Evolutionary conservation across 2,113 vertebrate genomes (phyloP).

Genomic region (Todiramphus chloris): DNA sequence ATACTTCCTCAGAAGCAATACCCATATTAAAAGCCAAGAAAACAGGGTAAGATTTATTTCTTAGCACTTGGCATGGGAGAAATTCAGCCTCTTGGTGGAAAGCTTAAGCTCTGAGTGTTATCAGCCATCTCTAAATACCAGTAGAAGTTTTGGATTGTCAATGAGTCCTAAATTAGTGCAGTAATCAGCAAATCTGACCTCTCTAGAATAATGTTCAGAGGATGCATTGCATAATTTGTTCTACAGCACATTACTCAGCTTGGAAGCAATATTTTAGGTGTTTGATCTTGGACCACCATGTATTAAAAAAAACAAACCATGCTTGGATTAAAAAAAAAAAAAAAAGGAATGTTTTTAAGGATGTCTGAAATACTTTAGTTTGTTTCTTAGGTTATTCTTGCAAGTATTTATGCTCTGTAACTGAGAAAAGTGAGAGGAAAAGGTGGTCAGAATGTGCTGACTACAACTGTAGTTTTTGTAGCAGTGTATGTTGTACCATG

Average conservation of each 20-base stretch:
- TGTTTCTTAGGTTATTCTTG: background rate
- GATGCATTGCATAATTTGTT: background rate
- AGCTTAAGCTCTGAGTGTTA: background rate
- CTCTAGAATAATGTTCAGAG: background rate
- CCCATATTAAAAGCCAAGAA: background rate
- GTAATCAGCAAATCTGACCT: constrained; percentile 16
- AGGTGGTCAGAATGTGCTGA: background rate
- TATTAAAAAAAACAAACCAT: background rate
- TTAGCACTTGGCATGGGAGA: background rate
- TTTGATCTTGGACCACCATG: constrained; percentile 16
- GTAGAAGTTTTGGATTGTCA: background rate
- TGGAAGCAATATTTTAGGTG: background rate
- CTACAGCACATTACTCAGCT: background rate
- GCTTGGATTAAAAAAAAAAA: background rate
- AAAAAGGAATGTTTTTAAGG: background rate
- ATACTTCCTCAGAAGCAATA: constrained; percentile 26
- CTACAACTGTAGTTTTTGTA: background rate
- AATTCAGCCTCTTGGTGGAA: background rate
- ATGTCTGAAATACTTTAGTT: background rate
- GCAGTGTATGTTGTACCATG: background rate
- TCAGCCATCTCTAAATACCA: background rate
- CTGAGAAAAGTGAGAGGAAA: background rate
- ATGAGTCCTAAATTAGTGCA: background rate
- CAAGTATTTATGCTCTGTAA: background rate
- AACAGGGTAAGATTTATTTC: background rate